Base-by-base conservation (phyloP, 2,888 invertebrate species). In the Cheilosia impressa region DNA sequence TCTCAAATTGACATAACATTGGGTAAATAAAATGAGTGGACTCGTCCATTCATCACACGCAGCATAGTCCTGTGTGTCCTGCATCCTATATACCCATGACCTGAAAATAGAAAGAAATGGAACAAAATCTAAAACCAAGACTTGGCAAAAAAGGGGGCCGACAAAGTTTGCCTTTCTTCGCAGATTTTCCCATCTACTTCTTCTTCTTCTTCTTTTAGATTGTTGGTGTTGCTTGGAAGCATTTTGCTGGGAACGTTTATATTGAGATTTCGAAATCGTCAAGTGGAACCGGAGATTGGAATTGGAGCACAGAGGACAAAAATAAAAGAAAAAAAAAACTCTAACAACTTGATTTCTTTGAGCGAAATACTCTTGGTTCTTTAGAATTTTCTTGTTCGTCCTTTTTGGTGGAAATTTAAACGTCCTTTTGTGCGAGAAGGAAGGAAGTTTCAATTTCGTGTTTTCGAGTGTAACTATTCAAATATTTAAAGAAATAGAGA, bases 271-370 rank as follows among this genome's bases (percentile, higher is more conserved):
- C 65, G 52, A 73, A 79, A 79, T 83, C 68, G 83, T 83, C 78
- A 79, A 83, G 83, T 83, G 73, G 79, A 83, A 83, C 63, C 79
- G 73, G 73, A 83, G 62, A 83, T 83, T 83, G 78, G 45, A 78
- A 73, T 72, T 73, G 83, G 71, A 83, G 78, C 60, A 47, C 43
- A 72, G 60, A 58, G 15, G 22, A 19, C 17, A 43, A 27, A 27
- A 6, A 22, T 22, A 2, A 50, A 71, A 65, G 52, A 71, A 38
- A 19, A 13, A 24, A 53, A 53, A 63, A 63, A 76, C 57, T 9
- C 31, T 66, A 83, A 72, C 78, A 83, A 83, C 82, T 83, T 72
- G 77, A 78, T 66, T 83, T 71, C 71, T 82, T 82, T 82, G 72
- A 72, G 71, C 72, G 45, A 60, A 77, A 77, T 38, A 71, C 58